Base-by-base conservation (phyloP, 1,140 invertebrate genomes). In the Diachasma alloeum region DNA sequence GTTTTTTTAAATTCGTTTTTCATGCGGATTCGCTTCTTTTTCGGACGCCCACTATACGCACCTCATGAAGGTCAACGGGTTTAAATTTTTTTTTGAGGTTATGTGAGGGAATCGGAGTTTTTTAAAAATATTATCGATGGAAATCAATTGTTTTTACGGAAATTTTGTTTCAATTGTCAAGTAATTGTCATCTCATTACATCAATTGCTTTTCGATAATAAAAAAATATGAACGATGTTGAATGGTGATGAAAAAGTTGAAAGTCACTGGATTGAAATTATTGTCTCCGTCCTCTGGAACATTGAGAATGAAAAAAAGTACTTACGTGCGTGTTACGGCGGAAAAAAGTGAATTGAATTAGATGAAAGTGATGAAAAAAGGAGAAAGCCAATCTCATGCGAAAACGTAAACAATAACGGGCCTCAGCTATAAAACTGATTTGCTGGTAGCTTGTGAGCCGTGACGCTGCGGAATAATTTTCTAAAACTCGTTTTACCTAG, bases 191-290 rank as follows among this genome's bases (percentile, higher is more conserved):
- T 31, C 31, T 31, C 31, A 31, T 31, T 31, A 31, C 31, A 31
- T 31, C 6, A 31, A 31, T 31, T 31, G 2, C 6, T 31, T 31
- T 26, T 36, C 56, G 19, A 53, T 53, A 53, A 19, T 17, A 53
- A 17, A 53, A 53, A 53, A 17, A 17, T 53, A 9, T 17, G 15
- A 53, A n/a, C 48, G 48, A 53, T 17, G 6, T 15, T 53, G 15
- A 53, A 63, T 31, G 22, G 8, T 26, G 13, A 31, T 8, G 22
- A 63, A 63, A 63, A 63, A 69, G 13, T 31, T 36, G 22, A 56
- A 72, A 72, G 24, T 72, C 48, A 72, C 44, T 72, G 71, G 26
- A 72, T 48, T 53, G 71, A 37, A 26, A 37, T 36, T 72, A 56
- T 39, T n/a, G 53, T 53, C 17, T 53, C 53, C 71, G 71, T 36